A percentile compares a stretch with the other conserved stretches of the same genome.
Conservation (phyloP, 1,140 invertebrate genomes). For the Brachionus plicatilis region DNA sequence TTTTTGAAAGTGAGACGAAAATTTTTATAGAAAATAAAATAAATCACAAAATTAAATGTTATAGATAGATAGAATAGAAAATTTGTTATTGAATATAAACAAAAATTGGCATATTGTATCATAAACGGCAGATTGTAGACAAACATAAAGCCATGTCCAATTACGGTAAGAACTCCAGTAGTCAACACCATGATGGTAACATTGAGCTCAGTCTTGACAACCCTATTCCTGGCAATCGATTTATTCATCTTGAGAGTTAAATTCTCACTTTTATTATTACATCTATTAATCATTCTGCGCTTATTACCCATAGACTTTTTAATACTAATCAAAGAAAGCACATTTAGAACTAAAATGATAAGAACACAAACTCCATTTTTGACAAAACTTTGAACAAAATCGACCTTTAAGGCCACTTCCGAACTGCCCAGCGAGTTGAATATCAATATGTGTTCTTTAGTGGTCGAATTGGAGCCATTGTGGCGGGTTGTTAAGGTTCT, state of each 20-base stretch:
- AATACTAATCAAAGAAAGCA: not conserved
- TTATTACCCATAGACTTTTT: constrained; percentile 11
- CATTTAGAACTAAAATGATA: not conserved
- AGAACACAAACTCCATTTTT: constrained; percentile 12
- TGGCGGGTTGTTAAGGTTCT: not conserved
- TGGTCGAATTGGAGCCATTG: not conserved
- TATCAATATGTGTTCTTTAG: not conserved
- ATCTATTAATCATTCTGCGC: not conserved
- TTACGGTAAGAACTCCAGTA: not conserved
- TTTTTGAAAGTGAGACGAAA: constrained; percentile 9
- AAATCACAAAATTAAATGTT: constrained; percentile 33
- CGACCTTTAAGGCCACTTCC: not conserved
- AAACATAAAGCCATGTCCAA: constrained; percentile 28
- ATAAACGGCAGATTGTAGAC: constrained; percentile 25
- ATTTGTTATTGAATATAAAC: constrained; percentile 10
- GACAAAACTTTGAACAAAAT: constrained; percentile 28
- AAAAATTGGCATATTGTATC: constrained; percentile 19
- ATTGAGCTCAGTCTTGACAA: constrained; percentile 13
- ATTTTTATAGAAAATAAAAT: constrained; percentile 32
- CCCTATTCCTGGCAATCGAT: not conserved
- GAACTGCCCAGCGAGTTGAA: not conserved
- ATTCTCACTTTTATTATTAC: constrained; percentile 10
- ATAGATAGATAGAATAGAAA: constrained; percentile 2
- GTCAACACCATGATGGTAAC: constrained; percentile 14
- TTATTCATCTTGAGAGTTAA: not conserved